A percentile compares a stretch with the other conserved stretches of the same genome.
Conservation (phyloP, 2,888 invertebrate species). For the Aphrophora alni region DNA sequence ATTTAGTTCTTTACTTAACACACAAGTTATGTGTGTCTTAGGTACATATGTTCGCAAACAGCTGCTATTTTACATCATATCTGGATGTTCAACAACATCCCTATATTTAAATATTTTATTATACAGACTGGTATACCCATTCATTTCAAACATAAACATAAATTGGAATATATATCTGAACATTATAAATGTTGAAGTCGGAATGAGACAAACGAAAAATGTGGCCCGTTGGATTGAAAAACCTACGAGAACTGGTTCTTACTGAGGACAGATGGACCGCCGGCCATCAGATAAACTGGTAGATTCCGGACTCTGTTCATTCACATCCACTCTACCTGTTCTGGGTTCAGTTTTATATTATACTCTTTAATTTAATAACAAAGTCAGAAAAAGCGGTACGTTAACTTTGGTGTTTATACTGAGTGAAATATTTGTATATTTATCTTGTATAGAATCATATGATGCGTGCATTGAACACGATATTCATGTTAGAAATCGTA, state of each 20-base stretch:
- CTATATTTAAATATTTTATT: neutral
- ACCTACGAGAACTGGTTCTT: neutral
- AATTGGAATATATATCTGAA: neutral
- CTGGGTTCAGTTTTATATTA: neutral
- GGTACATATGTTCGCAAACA: too few species aligned
- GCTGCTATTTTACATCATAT: too few species aligned
- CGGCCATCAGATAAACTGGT: neutral
- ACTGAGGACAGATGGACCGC: neutral
- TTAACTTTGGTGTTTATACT: too few species aligned
- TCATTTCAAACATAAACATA: neutral
- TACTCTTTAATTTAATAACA: neutral
- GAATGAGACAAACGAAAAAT: conserved; percentile 3
- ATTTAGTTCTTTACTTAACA: too few species aligned
- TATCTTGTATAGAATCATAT: too few species aligned
- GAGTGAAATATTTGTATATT: too few species aligned
- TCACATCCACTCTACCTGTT: neutral
- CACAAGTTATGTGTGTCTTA: too few species aligned
- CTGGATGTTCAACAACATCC: neutral
- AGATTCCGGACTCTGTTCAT: neutral
- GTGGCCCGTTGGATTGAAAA: conserved; percentile 4
- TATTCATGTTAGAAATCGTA: too few species aligned
- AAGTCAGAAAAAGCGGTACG: too few species aligned
- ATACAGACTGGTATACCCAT: neutral
- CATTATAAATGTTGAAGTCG: neutral
- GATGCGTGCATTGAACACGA: too few species aligned